Conservation (phyloP, 92 coral and sea anemone species). For the Parazoanthus atlanticus region DNA sequence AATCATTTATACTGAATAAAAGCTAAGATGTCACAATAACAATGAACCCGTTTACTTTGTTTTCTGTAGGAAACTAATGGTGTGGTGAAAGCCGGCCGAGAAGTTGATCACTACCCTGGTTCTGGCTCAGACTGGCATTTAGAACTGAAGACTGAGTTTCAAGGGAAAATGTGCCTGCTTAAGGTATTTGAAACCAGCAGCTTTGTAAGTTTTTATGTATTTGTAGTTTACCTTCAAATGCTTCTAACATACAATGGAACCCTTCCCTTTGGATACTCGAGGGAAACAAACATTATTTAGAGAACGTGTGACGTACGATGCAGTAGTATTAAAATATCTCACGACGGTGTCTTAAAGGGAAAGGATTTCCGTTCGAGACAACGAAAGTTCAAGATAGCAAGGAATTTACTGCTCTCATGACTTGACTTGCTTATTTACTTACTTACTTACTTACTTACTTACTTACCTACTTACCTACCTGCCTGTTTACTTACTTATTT, state of each 20-base stretch:
- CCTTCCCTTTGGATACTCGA: no score
- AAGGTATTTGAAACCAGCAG: conserved; percentile 55
- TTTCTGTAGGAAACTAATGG: conserved; percentile 76
- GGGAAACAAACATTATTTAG: no score
- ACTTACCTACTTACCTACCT: no score
- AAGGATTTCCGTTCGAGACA: not conserved
- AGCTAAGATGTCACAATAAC: not conserved
- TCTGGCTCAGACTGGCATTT: conserved; percentile 57
- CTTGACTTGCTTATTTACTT: no score
- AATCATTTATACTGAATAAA: not conserved
- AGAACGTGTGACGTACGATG: no score
- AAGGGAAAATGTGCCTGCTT: conserved; percentile 65
- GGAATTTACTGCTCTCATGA: not conserved
- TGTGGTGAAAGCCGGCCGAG: conserved; percentile 77
- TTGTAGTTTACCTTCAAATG: not conserved
- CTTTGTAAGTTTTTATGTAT: not conserved
- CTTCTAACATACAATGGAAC: no score
- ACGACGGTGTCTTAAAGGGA: not conserved
- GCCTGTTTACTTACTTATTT: no score
- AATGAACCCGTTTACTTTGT: not conserved
- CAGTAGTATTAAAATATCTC: not conserved
- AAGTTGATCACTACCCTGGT: conserved; percentile 71
- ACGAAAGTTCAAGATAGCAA: not conserved
- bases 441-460: no score
- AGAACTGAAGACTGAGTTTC: conserved; percentile 63